Percentiles rank a stretch among this genome's conserved stretches.
phyloP scores from a whole-genome alignment of 1,140 invertebrate species.

The Drosophila pectinifera region DNA sequence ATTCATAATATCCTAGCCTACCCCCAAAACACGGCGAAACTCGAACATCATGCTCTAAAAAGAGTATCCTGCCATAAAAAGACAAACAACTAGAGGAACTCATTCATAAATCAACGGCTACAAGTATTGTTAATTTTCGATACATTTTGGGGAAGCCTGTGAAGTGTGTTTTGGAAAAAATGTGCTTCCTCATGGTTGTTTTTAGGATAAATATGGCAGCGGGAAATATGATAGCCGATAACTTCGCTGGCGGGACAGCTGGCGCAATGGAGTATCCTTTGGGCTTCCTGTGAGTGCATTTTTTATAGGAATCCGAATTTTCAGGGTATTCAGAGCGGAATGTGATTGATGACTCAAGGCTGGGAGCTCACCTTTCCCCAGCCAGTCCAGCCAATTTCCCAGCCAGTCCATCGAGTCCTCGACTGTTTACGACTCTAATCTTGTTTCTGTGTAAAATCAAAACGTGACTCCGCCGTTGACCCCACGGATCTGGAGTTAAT shows the following conservation, averaged over 20 bases:
- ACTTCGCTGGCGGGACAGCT: slow-evolving; percentile 50
- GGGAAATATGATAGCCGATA: slow-evolving; percentile 69
- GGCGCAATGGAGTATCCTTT: slow-evolving; percentile 34
- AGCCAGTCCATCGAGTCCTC: slow-evolving; percentile 33
- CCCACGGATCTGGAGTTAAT: slow-evolving; percentile 30
- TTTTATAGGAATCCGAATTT: slow-evolving; percentile 12
- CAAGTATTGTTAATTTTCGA: slow-evolving; percentile 74
- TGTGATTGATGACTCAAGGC: slow-evolving; percentile 46
- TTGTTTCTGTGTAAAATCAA: slow-evolving; percentile 46
- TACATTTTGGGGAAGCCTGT: slow-evolving; percentile 53
- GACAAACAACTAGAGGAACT: slow-evolving; percentile 48
- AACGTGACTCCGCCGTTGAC: slow-evolving; percentile 47
- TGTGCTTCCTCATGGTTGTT: slow-evolving; percentile 74
- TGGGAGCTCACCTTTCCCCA: slow-evolving; percentile 12
- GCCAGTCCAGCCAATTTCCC: slow-evolving; percentile 13
- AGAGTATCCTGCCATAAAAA: slow-evolving; percentile 61
- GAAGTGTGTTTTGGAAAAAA: slow-evolving; percentile 63
- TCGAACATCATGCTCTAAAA: slow-evolving; percentile 59
- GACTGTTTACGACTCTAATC: slow-evolving; percentile 47
- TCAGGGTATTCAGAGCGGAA: neutral
- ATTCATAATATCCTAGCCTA: slow-evolving; percentile 46
- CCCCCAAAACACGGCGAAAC: slow-evolving; percentile 10
- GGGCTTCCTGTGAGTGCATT: slow-evolving; percentile 36
- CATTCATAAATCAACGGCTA: slow-evolving; percentile 76
- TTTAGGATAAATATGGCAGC: slow-evolving; percentile 52